Percentiles rank a stretch among this genome's conserved stretches.
Conservation (phyloP, 1,140 invertebrate genomes). For the Bombus pascuorum region DNA sequence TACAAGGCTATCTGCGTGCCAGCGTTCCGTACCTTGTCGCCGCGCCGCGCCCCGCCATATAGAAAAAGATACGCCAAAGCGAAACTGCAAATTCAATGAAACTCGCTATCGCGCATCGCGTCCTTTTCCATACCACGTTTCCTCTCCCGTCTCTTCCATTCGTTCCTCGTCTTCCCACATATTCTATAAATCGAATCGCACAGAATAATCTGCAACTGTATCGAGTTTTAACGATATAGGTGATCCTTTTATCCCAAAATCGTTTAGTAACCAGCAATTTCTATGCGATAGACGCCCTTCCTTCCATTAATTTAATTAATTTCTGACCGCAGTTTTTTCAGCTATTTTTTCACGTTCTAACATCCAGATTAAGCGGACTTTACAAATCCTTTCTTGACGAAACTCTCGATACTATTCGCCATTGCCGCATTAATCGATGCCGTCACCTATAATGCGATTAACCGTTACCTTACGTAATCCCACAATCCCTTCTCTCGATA, state of each 20-base stretch:
- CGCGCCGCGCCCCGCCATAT: neutral
- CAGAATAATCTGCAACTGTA: neutral
- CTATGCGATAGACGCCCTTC: too few relatives aligned
- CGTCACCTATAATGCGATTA: too few relatives aligned
- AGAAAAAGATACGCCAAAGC: constrained; percentile 26
- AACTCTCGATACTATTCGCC: too few relatives aligned
- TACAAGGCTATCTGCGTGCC: constrained; percentile 20
- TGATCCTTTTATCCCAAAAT: neutral
- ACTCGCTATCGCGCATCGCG: neutral
- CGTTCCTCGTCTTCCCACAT: neutral
- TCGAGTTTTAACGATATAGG: too few relatives aligned
- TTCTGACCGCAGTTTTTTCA: too few relatives aligned
- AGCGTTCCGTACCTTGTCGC: neutral
- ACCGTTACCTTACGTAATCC: too few relatives aligned
- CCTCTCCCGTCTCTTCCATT: neutral
- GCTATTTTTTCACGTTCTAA: too few relatives aligned
- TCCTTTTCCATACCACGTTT: neutral
- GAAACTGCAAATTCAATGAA: constrained; percentile 7
- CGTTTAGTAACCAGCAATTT: neutral
- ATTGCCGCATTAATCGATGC: too few relatives aligned
- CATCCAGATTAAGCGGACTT: too few relatives aligned
- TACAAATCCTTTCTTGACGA: too few relatives aligned
- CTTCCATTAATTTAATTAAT: too few relatives aligned
- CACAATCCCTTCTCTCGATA: too few relatives aligned
- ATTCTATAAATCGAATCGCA: neutral